Base-by-base conservation (phyloP, 2,888 invertebrate genomes). In the Alloscopus bannaensis region DNA sequence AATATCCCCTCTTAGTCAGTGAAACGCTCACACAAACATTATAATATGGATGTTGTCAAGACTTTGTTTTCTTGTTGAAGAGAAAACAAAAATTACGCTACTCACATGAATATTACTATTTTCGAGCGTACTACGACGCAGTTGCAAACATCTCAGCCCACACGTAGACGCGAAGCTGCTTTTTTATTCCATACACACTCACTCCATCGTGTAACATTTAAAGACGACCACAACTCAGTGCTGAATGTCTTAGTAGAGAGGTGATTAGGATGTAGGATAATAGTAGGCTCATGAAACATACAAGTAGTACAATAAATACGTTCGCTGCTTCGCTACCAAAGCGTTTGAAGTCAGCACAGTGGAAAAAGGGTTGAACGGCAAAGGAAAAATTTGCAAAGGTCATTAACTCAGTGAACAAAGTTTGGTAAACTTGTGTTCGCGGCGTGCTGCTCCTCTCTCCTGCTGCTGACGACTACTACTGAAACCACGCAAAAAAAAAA, bases 391-490 rank as follows among this genome's bases (percentile, higher is more conserved):
- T 84, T 81, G 84, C 84, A 83, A 84, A 84, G 84, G 84, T 84
- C 84, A 84, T 84, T 84, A 84, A 84, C 84, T 83, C 83, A 83
- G 80, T 77, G 81, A 72, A 72, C 79, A 79, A 79, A 79, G 79
- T 72, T 79, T 79, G 79, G 79, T 79, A 79, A 79, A 79, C 79
- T 79, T 72, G 68, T 69, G 62, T 50, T 62, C 57, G n/a, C n/a
- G 66, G 62, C 76, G 76, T 76, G 69, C 62, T 69, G 69, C 69
- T 60, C 31, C 55, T 75, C 65, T 36, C 36, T 29, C 42, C 42
- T 42, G 4, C 42, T 40, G 22, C 62, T 62, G 62, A 22, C 28
- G 62, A 62, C 22, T 11, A 36, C 6, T 36, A 36, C 64, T 24
- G n/a, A 6, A 55, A n/a, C 31, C 1, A 8, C 6, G 18, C 31